Evolutionary conservation across 2,797 vertebrate species (phyloP).

Genomic region (Anabacerthia variegaticeps): DNA sequence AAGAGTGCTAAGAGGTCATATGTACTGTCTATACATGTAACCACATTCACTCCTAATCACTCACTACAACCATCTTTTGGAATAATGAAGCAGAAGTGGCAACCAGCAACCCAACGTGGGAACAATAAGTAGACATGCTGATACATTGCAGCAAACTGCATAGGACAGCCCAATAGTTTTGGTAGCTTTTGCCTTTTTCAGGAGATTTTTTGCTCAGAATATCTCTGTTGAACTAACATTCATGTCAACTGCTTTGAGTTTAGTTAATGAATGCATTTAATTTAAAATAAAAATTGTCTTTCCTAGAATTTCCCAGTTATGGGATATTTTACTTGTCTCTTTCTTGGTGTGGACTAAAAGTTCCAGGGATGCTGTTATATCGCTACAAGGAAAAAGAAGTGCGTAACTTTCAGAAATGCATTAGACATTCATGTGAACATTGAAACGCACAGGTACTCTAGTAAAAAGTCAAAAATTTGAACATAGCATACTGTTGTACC

Average conservation of each 20-base stretch:
- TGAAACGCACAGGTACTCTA: background rate
- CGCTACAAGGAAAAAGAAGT: background rate
- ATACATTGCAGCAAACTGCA: background rate
- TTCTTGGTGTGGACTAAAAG: background rate
- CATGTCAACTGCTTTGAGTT: background rate
- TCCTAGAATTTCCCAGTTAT: background rate
- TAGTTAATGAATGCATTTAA: background rate
- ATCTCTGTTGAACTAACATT: background rate
- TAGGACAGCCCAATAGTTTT: background rate
- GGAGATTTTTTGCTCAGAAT: background rate
- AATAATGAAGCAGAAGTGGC: background rate
- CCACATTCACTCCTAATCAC: background rate
- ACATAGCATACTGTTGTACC: background rate
- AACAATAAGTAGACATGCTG: background rate
- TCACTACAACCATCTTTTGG: background rate
- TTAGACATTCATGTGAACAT: background rate
- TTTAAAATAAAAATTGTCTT: background rate
- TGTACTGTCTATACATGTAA: background rate
- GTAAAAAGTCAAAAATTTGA: background rate
- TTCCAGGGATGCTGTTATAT: background rate
- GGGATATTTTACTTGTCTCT: background rate
- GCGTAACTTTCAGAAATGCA: background rate
- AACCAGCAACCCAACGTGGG: background rate
- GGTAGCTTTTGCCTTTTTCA: background rate
- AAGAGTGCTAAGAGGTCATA: background rate